Conservation (phyloP, 2,888 invertebrate species). For the Oxycera nigricornis region DNA sequence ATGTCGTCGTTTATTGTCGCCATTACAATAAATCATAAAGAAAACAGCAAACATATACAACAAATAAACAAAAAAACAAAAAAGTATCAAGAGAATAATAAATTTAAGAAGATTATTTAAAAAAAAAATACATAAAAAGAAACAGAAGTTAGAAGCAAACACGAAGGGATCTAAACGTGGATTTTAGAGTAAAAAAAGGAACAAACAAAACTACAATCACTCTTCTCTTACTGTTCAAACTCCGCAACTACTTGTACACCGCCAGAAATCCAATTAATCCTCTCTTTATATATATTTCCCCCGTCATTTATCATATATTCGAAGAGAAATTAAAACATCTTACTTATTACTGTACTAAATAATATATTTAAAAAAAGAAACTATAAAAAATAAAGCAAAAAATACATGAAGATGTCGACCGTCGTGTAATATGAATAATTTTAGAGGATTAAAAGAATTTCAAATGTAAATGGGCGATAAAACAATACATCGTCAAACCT, state of each 20-base stretch:
- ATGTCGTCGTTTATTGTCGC: slow-evolving; percentile 31
- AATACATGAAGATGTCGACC: slow-evolving; percentile 22
- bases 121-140: slow-evolving; percentile 10
- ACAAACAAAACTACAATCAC: background rate
- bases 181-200: background rate
- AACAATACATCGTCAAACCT: background rate
- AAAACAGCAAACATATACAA: slow-evolving; percentile 20
- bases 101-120: slow-evolving; percentile 29
- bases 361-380: slow-evolving; percentile 28
- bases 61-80: background rate
- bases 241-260: slow-evolving; percentile 24
- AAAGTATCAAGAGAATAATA: slow-evolving; percentile 22
- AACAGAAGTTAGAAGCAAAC: slow-evolving; percentile 3
- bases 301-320: slow-evolving; percentile 20
- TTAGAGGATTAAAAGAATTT: slow-evolving; percentile 1
- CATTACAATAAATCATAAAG: slow-evolving; percentile 15
- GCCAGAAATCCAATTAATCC: background rate
- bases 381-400: slow-evolving; percentile 15
- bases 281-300: background rate
- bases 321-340: background rate
- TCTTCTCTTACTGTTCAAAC: background rate
- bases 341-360: slow-evolving; percentile 16
- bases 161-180: background rate
- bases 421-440: slow-evolving; percentile 33
- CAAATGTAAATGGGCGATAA: background rate